A percentile compares a stretch with the other conserved stretches of the same genome.
Conservation (phyloP, 2,888 invertebrate genomes). For the Rhagophthalmus giganteus region DNA sequence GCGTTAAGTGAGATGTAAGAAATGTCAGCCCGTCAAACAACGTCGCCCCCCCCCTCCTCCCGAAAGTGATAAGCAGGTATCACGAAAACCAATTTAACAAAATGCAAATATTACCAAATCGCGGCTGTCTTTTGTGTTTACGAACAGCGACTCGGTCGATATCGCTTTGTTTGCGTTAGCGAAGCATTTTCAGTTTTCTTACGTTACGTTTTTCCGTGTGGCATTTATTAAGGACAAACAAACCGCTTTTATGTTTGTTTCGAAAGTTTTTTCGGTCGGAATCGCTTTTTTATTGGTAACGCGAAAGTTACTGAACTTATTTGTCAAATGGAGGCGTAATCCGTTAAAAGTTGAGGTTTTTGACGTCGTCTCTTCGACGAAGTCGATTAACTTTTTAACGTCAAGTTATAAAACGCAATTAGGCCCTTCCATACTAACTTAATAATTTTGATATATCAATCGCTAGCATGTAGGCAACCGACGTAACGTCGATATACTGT, state of each 20-base stretch:
- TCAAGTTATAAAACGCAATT: no score
- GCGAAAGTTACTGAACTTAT: no score
- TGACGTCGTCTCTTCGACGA: no score
- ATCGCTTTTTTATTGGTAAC: no score
- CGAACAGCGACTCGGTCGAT: slow-evolving; percentile 7
- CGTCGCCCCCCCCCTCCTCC: no score
- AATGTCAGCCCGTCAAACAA: slow-evolving; percentile 20
- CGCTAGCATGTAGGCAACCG: no score
- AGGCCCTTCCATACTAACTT: no score
- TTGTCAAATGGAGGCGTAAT: no score
- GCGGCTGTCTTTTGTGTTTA: slow-evolving; percentile 19
- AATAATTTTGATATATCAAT: no score
- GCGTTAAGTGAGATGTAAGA: slow-evolving; percentile 25
- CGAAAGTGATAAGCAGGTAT: slow-evolving; percentile 27
- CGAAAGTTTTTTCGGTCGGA: neutral
- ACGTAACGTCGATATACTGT: no score
- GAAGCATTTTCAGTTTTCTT: slow-evolving; percentile 3
- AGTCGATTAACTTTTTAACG: no score
- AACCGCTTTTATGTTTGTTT: neutral
- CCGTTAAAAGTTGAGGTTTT: no score
- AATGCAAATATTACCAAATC: slow-evolving; percentile 29
- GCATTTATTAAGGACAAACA: slow-evolving; percentile 9
- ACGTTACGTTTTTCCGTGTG: slow-evolving; percentile 1
- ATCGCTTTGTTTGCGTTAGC: slow-evolving; percentile 5
- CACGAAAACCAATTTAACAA: slow-evolving; percentile 35